Evolutionary conservation across 1,140 invertebrate species (phyloP).

Genomic region (Doryteuthis pealeii): DNA sequence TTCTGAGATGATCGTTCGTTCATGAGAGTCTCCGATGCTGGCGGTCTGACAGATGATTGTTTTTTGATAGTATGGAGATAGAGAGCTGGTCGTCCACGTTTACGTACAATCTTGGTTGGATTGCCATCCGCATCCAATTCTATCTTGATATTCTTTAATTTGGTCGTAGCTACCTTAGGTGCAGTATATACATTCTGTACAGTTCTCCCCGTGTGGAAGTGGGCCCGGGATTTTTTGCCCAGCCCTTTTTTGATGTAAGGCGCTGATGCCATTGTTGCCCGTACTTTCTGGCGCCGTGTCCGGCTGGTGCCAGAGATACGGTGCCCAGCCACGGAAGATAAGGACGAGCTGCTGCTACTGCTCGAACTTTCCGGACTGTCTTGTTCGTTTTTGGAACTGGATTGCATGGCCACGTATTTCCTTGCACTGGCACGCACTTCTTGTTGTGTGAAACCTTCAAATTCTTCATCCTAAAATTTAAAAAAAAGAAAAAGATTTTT

Average conservation of each 20-base stretch:
- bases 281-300: constrained; percentile 27
- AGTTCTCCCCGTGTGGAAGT: neutral
- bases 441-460: constrained; percentile 54
- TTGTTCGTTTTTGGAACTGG: constrained; percentile 19
- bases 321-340: neutral
- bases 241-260: constrained; percentile 31
- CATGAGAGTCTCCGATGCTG: neutral
- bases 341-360: neutral
- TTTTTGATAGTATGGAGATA: neutral
- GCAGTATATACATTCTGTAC: neutral
- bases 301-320: constrained; percentile 3
- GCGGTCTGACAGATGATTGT: neutral
- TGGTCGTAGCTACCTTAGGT: neutral
- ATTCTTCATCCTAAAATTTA: constrained; percentile 56
- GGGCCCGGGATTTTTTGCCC: constrained; percentile 20
- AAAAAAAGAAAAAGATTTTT: constrained; percentile 18
- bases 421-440: constrained; percentile 43
- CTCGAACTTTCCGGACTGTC: neutral
- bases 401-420: constrained; percentile 27
- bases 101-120: constrained; percentile 19
- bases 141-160: constrained; percentile 27
- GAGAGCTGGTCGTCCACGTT: constrained; percentile 13
- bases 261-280: constrained; percentile 28
- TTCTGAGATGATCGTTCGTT: neutral
- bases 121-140: constrained; percentile 16